A percentile compares a stretch with the other conserved stretches of the same genome.
These are phyloP conservation scores for Silurus glanis DNA, from an alignment of 2,113 vertebrate species.

Conservation along the genomic window DNA sequence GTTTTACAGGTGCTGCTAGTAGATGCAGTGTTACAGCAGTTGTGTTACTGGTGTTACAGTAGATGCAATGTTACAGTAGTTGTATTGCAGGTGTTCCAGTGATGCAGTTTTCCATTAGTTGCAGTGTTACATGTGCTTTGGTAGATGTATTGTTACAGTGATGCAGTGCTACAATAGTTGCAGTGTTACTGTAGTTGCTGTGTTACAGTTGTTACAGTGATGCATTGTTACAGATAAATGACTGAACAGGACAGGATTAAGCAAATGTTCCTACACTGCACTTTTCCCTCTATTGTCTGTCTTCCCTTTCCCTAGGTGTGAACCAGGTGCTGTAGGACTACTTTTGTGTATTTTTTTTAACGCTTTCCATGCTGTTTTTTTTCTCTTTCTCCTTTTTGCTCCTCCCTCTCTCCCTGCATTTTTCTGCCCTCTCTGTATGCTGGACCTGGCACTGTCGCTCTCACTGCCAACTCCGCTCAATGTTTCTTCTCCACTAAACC, in stretches of 20 bases:
- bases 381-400: background rate
- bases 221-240: background rate
- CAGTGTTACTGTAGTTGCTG: background rate
- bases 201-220: background rate
- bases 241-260: background rate
- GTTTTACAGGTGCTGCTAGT: background rate
- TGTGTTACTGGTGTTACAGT: too few relatives aligned
- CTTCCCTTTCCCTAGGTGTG: slow-evolving; percentile 13
- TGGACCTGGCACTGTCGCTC: background rate
- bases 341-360: background rate
- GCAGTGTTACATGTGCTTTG: background rate
- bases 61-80: too few relatives aligned
- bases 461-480: background rate
- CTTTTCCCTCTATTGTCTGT: background rate
- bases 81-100: too few relatives aligned
- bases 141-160: background rate
- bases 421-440: slow-evolving; percentile 23
- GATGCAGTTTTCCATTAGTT: background rate
- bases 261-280: background rate
- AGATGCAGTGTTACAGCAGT: background rate
- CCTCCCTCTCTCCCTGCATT: background rate
- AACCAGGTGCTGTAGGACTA: slow-evolving; percentile 20
- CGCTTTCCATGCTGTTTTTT: background rate
- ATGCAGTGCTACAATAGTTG: background rate
- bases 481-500: slow-evolving; percentile 15